These are phyloP conservation scores for Bombylius major DNA, from an alignment of 2,888 invertebrate genomes.

Conservation along the genomic window DNA sequence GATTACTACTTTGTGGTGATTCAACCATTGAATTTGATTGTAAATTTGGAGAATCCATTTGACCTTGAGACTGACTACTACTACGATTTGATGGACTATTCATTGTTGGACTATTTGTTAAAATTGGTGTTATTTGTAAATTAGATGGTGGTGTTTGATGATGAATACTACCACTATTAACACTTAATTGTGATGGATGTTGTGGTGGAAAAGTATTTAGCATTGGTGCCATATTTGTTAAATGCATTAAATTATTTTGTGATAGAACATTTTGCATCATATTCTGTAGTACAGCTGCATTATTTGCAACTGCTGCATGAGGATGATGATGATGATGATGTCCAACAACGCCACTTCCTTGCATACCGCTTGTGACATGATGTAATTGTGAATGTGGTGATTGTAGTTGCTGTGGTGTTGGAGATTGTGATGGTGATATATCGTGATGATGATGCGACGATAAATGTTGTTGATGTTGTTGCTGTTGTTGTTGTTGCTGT, in stretches of 20 bases:
- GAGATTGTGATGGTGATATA: background rate
- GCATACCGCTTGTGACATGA: slow-evolving; percentile 3
- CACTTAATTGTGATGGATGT: background rate
- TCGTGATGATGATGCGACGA: slow-evolving; percentile 16
- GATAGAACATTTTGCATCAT: slow-evolving; percentile 29
- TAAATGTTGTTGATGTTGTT: slow-evolving; percentile 1
- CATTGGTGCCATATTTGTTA: slow-evolving; percentile 23
- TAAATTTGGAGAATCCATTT: slow-evolving; percentile 15
- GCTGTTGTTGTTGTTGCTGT: slow-evolving; percentile 6
- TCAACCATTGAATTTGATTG: slow-evolving; percentile 8
- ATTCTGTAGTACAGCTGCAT: slow-evolving; percentile 20
- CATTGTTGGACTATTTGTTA: slow-evolving; percentile 18
- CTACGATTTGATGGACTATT: slow-evolving; percentile 29
- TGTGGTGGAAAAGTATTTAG: slow-evolving; percentile 16
- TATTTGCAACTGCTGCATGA: background rate
- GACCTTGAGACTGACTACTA: slow-evolving; percentile 20
- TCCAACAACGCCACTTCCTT: background rate
- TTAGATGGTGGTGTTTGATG: slow-evolving; percentile 18
- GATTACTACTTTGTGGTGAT: slow-evolving; percentile 2
- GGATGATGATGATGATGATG: slow-evolving; percentile 1
- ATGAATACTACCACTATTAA: slow-evolving; percentile 5
- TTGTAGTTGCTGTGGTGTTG: background rate
- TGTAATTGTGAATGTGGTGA: slow-evolving; percentile 6
- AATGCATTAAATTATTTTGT: slow-evolving; percentile 27
- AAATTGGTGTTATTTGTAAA: slow-evolving; percentile 22